These are phyloP conservation scores for Hemichromis elongatus DNA, from an alignment of 2,113 vertebrate species.

Conservation along the genomic window DNA sequence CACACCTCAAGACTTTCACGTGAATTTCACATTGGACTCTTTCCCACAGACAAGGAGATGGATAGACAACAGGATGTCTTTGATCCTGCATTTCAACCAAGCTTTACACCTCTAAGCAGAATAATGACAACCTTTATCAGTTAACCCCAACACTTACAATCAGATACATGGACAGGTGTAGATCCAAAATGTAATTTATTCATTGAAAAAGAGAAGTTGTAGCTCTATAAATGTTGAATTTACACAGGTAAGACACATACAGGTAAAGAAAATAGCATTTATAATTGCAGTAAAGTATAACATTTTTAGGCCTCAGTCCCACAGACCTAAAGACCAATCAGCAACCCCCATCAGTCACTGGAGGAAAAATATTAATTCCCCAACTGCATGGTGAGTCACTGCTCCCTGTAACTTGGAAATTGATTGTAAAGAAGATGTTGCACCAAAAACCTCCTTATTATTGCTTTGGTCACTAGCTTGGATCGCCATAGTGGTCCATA, in stretches of 20 bases:
- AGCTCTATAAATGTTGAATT: background rate
- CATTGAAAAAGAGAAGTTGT: background rate
- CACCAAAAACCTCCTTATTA: background rate
- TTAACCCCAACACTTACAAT: too few relatives aligned
- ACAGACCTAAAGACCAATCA: background rate
- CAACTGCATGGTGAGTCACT: rapidly evolving
- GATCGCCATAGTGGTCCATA: background rate
- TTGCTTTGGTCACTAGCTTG: background rate
- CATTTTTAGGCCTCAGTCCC: background rate
- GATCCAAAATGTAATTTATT: background rate
- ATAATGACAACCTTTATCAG: too few relatives aligned
- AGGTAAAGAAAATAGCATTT: background rate
- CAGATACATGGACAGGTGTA: background rate
- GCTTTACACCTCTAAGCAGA: too few relatives aligned
- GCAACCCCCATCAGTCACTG: background rate
- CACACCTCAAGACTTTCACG: too few relatives aligned
- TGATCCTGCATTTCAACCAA: too few relatives aligned
- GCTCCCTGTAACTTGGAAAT: background rate
- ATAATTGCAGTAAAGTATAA: background rate
- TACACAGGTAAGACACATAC: background rate
- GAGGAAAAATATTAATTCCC: background rate
- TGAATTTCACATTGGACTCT: too few relatives aligned
- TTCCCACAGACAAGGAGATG: too few relatives aligned
- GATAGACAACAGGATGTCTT: too few relatives aligned
- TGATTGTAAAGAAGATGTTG: background rate